Evolutionary conservation across 2,797 vertebrate species (phyloP), one percentile per base, ranked within the genome.

Genomic region (Leucoraja ocellata): DNA sequence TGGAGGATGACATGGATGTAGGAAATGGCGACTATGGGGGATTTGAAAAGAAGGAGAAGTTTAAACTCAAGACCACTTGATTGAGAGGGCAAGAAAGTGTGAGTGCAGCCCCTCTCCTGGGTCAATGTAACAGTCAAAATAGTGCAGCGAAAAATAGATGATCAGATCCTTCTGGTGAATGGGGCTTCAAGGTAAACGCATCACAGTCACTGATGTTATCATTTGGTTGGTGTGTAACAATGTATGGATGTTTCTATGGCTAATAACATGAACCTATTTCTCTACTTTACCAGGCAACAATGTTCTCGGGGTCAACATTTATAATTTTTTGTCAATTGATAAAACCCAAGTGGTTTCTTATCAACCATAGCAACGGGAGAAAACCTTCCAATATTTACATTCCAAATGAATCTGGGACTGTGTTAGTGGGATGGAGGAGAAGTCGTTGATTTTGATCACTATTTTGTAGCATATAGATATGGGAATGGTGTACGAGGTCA

Each of bases 31-130:
- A 14, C 78, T 39, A 18, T 32, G 78, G 7, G 36, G 36, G 78
- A 46, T 80, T 36, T 80, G 36, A 80, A 80, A 39, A 46, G 16
- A 46, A 8, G 36, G 16, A 94, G 94, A 80, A 80, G 16, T 46
- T 80, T 46, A 80, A 80, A 80, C 18, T 80, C 36, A 21, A 80
- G 78, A 1, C 32, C 39, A 39, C 46, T 54, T 54, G 46, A 6
- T 21, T 8, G 16, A 14, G 32, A 7, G 78, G 46, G 36, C 13
- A 80, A 79, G 4, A 54, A 54, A 54, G 46, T 54, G 76, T 23
- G 5, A 74, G 28, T 8, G 8, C 25, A 9, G 74, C 11, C 74
- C 74, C 28, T 28, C 25, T 9, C 74, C 25, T 21, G 11, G 18
- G 13, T 14, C 32, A 36, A 39, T 4, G 14, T 21, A 39, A 80